Base-by-base conservation (phyloP, 2,888 invertebrate genomes). In the Gonocerus acuteangulatus region DNA sequence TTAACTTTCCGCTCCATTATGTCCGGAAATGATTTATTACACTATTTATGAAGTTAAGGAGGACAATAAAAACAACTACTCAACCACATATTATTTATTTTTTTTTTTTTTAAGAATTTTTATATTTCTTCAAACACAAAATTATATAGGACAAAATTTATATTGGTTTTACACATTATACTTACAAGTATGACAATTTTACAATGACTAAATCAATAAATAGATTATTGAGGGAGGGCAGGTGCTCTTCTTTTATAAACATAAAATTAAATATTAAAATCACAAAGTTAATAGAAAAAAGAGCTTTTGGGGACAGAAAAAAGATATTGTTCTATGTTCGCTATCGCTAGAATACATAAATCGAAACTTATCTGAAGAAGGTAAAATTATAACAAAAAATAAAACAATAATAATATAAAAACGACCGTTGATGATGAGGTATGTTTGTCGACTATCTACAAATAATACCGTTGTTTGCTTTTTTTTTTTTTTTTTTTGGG, bases 131-230 rank as follows among this genome's bases (percentile, higher is more conserved):
- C 64, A 66, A 66, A 67, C 67, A 68, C 67, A 68, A 67, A 67
- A 68, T 66, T 65, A 67, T 67, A 68, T 67, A n/a, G n/a, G n/a
- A n/a, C n/a, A n/a, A n/a, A n/a, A n/a, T n/a, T n/a, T n/a, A n/a
- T n/a, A n/a, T n/a, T n/a, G 54, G 57, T 52, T 65, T 65, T 65
- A 62, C 60, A 60, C 48, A 51, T 62, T 63, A 61, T 65, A 66
- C 66, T 67, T 67, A 67, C 67, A 67, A 67, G 62, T 67, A 67
- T 65, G 63, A 67, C 66, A 63, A 67, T 62, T 67, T 66, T 67
- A 66, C 67, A 67, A 64, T 67, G 64, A 66, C 65, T 65, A 65
- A 62, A 65, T 56, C 60, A 62, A 65, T 65, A 65, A 65, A 65
- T 65, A 65, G 62, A 61, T 62, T 52, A 51, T 52, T 49, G 51